Base-by-base conservation (phyloP, 1,140 invertebrate species). In the Ganaspis sp. region DNA sequence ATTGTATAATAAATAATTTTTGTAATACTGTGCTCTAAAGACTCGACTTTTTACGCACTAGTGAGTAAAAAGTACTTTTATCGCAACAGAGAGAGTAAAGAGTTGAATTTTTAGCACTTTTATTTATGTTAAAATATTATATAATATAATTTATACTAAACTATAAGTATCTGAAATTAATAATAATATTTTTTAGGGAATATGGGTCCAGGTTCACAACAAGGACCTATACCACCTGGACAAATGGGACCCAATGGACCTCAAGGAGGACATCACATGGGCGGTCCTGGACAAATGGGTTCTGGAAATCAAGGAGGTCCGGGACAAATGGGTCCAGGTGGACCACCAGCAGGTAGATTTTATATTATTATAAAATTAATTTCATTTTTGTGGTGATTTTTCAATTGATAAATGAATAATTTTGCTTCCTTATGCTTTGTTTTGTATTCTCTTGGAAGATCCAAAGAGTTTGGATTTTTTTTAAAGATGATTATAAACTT, bases 191-290 rank as follows among this genome's bases (percentile, higher is more conserved):
- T 49, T 34, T 42, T 19, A 45, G 76, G 76, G 5, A 58, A 38
- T 45, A 73, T 74, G 72, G 71, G 74, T 12, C 75, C 72, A 38
- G 58, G 58, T n/a, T 64, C 58, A n/a, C 58, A 64, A 15, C 58
- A 64, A 29, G 58, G 58, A 77, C 83, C 1, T 85, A 79, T 58
- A 23, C 54, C 49, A 4, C 54, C 73, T 9, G 75, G 70, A 6
- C 75, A 77, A 74, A 77, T 77, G 72, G 76, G 76, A 21, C 76
- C 76, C 15, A 72, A 70, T 15, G 76, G 76, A 17, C 75, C 75
- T 6, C 73, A 74, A 74, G 72, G 72, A 9, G 72, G 45, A 11
- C 58, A 69, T 71, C 74, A 76, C 29, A 76, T 76, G 74, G 74
- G 64, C 21, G 77, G 77, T 17, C 78, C 79, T 4, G 75, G 72